Evolutionary conservation across 1,140 invertebrate species (phyloP), one percentile per base, ranked within the genome.

Genomic region (Oncopeltus fasciatus): DNA sequence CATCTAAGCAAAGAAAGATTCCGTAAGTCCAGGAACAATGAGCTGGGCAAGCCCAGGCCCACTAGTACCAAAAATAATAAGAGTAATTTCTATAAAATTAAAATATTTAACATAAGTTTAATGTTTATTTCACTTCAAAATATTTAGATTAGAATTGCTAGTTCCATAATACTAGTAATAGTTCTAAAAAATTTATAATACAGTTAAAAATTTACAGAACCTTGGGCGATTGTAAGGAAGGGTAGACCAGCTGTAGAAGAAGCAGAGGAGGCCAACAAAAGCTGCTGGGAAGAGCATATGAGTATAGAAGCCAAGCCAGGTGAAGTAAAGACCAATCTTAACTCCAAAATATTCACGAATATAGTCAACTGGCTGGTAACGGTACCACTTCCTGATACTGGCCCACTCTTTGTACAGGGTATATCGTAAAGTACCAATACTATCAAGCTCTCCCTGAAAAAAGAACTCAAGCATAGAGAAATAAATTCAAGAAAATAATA

Each of bases 251-350:
- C 90, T 90, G 71, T 91, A 90, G 47, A 88, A 73, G 70, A 94
- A 90, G 68, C 88, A 91, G 2, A 85, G 72, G 0, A 92, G 69
- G 1, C 92, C 92, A 16, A 93, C 82, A 57, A 93, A 70, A 3
- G 90, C 86, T 1, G 92, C 87, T 4, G 88, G 81, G 16, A 93
- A 81, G 59, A 98, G 73, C 84, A 95, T 91, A 53, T 87, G 84
- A 0, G 95, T 98, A 71, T 98, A 98, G 74, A 90, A 98, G 31
- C 94, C 95, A 21, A 98, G 75, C 94, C 94, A 98, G 4, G 93
- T 92, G 72, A 98, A 98, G 73, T 98, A 98, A 46, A 95, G 74
- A 29, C 84, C 77, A 66, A 94, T 91, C 77, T 95, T 95, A 29
- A 94, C 90, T 12, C 93, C 93, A 77, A 95, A 95, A 73, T 96